A percentile compares a stretch with the other conserved stretches of the same genome.
phyloP scores from a whole-genome alignment of 2,888 invertebrate genomes.

The Steinernema scapterisci region DNA sequence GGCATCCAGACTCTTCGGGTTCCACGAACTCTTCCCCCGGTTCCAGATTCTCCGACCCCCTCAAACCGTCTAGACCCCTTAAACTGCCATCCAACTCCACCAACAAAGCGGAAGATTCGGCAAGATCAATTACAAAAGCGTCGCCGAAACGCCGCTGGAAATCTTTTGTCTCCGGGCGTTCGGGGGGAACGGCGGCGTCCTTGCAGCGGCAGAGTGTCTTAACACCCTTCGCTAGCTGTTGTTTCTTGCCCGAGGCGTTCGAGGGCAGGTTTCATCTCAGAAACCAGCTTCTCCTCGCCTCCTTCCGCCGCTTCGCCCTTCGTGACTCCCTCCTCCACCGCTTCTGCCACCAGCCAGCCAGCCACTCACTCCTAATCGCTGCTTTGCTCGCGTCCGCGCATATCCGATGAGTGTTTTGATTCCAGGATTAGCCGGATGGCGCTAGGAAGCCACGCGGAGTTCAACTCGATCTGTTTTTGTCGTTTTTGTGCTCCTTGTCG shows the following conservation, averaged over 20 bases:
- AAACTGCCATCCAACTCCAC: no score
- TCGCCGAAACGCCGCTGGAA: background rate
- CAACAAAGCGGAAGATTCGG: background rate
- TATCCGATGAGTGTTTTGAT: no score
- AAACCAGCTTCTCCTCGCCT: constrained; percentile 10
- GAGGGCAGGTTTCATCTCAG: constrained; percentile 9
- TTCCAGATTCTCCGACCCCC: no score
- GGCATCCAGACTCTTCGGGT: no score
- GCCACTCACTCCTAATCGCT: background rate
- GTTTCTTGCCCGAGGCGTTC: constrained; percentile 21
- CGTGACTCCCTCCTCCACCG: background rate
- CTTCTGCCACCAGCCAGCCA: background rate
- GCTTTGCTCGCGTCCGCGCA: background rate
- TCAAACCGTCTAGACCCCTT: no score
- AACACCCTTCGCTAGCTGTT: constrained; percentile 12
- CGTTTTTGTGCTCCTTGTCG: no score
- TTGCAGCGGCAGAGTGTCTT: background rate
- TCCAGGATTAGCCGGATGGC: no score
- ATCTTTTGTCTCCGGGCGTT: background rate
- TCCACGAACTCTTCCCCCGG: no score
- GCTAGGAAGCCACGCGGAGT: no score
- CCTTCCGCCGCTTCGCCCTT: background rate
- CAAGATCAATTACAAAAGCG: background rate
- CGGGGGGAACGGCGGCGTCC: constrained; percentile 15
- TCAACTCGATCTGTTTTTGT: no score